Evolutionary conservation across 1,140 invertebrate genomes (phyloP).

Genomic region (Sipha flava): DNA sequence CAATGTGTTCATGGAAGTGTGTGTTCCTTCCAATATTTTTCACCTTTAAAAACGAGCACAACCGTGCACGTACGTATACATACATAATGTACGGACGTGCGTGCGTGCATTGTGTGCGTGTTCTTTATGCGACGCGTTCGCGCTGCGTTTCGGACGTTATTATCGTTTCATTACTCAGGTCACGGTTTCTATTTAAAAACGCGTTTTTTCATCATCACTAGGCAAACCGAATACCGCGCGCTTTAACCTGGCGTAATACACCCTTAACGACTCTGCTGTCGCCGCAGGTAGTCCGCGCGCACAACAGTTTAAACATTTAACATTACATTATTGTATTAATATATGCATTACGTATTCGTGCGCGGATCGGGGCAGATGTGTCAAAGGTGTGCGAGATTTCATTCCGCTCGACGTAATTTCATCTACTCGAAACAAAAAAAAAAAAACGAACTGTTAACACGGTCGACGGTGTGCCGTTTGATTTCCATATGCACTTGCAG

Average conservation of each 20-base stretch:
- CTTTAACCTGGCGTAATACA: background rate
- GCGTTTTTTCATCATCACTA: slow-evolving; percentile 2
- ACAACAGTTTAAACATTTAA: too few species aligned
- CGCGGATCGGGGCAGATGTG: background rate
- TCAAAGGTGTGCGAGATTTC: background rate
- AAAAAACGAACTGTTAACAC: background rate
- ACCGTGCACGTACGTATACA: background rate
- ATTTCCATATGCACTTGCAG: background rate
- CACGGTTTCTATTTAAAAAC: background rate
- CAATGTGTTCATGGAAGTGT: slow-evolving; percentile 21
- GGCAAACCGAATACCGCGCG: background rate
- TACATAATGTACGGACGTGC: background rate
- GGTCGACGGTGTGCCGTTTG: background rate
- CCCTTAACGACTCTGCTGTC: background rate
- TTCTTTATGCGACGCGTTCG: background rate
- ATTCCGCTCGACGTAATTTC: background rate
- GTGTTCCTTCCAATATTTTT: background rate
- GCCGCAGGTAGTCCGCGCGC: too few species aligned
- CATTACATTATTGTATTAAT: background rate
- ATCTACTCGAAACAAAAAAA: background rate
- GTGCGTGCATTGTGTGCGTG: background rate
- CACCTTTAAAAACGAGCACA: background rate
- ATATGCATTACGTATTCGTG: background rate
- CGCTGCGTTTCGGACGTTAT: background rate
- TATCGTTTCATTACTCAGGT: slow-evolving; percentile 19